phyloP scores from a whole-genome alignment of 2,888 invertebrate genomes.

The Drosophila basisetae region DNA sequence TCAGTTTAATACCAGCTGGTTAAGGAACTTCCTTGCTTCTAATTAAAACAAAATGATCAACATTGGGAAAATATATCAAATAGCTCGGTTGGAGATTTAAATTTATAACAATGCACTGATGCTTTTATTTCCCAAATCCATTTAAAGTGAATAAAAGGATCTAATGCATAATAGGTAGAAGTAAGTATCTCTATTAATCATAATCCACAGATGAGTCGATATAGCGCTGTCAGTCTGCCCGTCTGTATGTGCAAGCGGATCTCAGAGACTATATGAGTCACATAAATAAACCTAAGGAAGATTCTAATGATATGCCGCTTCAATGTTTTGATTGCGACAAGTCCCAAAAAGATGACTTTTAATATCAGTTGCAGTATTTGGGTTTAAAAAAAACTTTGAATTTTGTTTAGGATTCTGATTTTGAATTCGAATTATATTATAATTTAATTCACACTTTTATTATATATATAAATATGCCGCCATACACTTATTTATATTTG shows the following conservation, averaged over 20 bases:
- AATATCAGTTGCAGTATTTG: background rate
- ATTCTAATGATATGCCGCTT: background rate
- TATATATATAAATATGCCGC: no score
- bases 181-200: background rate
- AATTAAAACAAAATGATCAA: background rate
- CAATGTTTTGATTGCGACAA: background rate
- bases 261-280: background rate
- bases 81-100: background rate
- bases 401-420: no score
- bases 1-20: background rate
- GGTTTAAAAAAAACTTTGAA: no score
- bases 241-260: no score
- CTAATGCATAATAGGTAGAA: background rate
- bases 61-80: background rate
- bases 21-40: background rate
- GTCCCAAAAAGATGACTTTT: no score
- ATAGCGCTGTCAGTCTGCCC: no score
- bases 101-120: background rate
- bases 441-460: background rate
- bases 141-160: background rate
- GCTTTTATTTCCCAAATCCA: fast-evolving
- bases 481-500: background rate
- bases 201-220: background rate
- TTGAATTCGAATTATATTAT: background rate
- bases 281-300: background rate